Conservation (phyloP, 1,140 invertebrate genomes). For the Calephelis virginiensis region DNA sequence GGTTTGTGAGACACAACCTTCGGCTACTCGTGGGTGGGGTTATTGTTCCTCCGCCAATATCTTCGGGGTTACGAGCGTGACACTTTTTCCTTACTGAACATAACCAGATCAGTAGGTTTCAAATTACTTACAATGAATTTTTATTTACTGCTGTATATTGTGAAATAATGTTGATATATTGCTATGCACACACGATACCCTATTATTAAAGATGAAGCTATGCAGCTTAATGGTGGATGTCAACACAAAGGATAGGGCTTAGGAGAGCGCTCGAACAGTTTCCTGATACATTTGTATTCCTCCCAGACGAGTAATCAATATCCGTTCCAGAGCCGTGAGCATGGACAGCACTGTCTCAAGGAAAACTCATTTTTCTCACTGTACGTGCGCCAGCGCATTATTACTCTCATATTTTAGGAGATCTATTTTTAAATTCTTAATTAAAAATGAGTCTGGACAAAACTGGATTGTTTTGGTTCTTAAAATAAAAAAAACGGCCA, state of each 20-base stretch:
- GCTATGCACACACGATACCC: neutral
- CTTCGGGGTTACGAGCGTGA: no score
- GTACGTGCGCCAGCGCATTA: constrained; percentile 51
- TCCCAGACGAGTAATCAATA: constrained; percentile 73
- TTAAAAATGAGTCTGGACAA: neutral
- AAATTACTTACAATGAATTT: no score
- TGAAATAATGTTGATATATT: no score
- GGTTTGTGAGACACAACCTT: no score
- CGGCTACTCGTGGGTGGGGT: no score
- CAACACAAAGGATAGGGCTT: constrained; percentile 47
- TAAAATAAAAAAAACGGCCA: neutral
- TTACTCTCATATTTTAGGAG: constrained; percentile 30
- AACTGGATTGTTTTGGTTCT: neutral
- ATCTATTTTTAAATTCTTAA: constrained; percentile 2
- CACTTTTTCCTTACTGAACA: no score
- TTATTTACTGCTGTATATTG: no score
- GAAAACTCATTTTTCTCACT: constrained; percentile 50
- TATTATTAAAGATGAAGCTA: constrained; percentile 20
- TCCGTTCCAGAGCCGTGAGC: constrained; percentile 51
- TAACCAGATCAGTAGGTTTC: no score
- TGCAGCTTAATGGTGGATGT: constrained; percentile 69
- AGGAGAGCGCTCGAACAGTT: constrained; percentile 50
- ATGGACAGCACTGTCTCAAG: constrained; percentile 50
- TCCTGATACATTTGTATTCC: constrained; percentile 74
- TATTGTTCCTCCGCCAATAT: no score